Percentiles rank a stretch among this genome's conserved stretches.
These are phyloP conservation scores for Ecdyonurus torrentis DNA, from an alignment of 2,888 invertebrate genomes.

Conservation along the genomic window DNA sequence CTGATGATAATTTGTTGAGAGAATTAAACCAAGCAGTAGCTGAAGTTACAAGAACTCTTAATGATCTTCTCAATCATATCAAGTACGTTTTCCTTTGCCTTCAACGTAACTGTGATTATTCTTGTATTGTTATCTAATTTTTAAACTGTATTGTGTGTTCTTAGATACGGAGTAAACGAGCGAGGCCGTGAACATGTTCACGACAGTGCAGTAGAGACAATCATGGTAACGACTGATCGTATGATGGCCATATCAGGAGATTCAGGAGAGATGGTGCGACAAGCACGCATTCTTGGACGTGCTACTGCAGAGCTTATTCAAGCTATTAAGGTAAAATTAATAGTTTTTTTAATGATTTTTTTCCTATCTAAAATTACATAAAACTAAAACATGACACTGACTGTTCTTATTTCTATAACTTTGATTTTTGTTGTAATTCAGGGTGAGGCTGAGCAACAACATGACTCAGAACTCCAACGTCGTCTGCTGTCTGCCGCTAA, in stretches of 20 bases:
- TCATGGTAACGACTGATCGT: constrained; percentile 76
- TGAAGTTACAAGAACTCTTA: constrained; percentile 74
- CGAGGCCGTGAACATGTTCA: constrained; percentile 47
- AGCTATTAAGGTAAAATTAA: constrained; percentile 55
- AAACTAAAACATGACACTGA: not conserved
- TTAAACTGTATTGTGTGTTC: not conserved
- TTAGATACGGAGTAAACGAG: constrained; percentile 20
- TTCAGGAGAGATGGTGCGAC: constrained; percentile 85
- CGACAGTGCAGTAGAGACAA: constrained; percentile 76
- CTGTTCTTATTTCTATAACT: not conserved
- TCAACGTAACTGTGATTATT: too few species aligned
- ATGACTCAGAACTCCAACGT: constrained; percentile 76
- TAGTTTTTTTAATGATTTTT: not conserved
- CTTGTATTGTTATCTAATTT: not conserved
- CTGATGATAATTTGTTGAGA: constrained; percentile 47
- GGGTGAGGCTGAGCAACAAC: constrained; percentile 77
- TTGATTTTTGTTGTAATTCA: constrained; percentile 9
- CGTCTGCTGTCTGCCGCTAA: constrained; percentile 88
- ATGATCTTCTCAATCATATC: constrained; percentile 79
- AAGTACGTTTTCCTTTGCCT: constrained; percentile 30
- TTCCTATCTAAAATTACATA: too few species aligned
- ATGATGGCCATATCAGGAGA: constrained; percentile 72
- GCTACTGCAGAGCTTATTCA: constrained; percentile 89
- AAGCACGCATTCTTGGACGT: constrained; percentile 79
- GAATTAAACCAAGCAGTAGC: constrained; percentile 67